Evolutionary conservation across 2,888 invertebrate genomes (phyloP).

Genomic region (Lampropteryx suffumata): DNA sequence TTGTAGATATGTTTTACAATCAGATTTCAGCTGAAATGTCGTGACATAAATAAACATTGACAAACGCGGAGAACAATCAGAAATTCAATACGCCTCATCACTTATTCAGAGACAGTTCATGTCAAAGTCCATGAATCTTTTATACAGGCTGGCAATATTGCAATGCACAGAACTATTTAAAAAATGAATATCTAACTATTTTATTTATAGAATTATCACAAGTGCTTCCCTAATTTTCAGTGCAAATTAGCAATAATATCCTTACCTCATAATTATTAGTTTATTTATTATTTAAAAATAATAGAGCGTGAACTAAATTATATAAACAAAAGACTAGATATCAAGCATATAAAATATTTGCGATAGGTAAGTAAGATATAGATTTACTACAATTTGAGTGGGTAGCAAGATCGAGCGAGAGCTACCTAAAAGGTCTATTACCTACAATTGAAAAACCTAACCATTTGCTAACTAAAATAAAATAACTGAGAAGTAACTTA

Average conservation of each 20-base stretch:
- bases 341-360: neutral
- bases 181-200: constrained; percentile 7
- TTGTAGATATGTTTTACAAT: neutral
- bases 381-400: neutral
- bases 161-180: constrained; percentile 1
- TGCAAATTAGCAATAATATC: constrained; percentile 25
- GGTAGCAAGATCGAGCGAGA: too few relatives aligned
- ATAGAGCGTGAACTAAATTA: neutral
- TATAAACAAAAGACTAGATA: too few relatives aligned
- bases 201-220: constrained; percentile 39
- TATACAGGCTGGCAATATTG: neutral
- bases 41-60: neutral
- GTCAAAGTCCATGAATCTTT: neutral
- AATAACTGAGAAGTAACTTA: neutral
- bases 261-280: neutral
- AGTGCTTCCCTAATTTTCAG: constrained; percentile 42
- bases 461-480: neutral
- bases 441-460: constrained; percentile 3
- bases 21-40: constrained; percentile 1
- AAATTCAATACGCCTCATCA: constrained; percentile 6
- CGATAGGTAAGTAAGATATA: constrained; percentile 1
- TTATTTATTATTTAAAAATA: neutral
- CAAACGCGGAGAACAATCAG: constrained; percentile 5
- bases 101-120: constrained; percentile 7
- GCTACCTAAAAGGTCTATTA: too few relatives aligned